Evolutionary conservation across 1,140 invertebrate species (phyloP).

Genomic region (Drosophila nannoptera): DNA sequence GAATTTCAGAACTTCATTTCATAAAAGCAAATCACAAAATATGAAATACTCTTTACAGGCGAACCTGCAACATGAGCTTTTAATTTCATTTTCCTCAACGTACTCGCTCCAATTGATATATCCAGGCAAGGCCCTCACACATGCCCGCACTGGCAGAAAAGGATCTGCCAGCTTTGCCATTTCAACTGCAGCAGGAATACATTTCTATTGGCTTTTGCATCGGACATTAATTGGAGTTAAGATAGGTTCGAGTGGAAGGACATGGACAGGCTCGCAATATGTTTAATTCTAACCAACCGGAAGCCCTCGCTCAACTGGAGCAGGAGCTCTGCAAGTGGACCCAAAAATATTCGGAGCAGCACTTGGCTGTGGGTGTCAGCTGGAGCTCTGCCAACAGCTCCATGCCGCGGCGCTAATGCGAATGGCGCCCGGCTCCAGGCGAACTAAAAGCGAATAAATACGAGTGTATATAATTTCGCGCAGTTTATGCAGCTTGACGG

Average conservation of each 20-base stretch:
- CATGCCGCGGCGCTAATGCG: slow-evolving; percentile 66
- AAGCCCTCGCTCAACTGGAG: background rate
- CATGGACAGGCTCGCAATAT: too few species aligned
- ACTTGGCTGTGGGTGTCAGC: slow-evolving; percentile 52
- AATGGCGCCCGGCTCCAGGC: slow-evolving; percentile 58
- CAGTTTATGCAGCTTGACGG: slow-evolving; percentile 2
- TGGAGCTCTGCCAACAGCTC: slow-evolving; percentile 60
- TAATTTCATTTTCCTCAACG: slow-evolving; percentile 20
- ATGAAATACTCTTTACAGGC: slow-evolving; percentile 20
- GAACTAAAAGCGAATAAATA: slow-evolving; percentile 32
- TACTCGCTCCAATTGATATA: slow-evolving; percentile 18
- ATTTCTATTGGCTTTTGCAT: background rate
- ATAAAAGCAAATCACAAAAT: slow-evolving; percentile 19
- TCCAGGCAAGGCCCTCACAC: background rate
- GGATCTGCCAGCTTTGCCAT: background rate
- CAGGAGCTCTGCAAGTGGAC: slow-evolving; percentile 19
- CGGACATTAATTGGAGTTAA: slow-evolving; percentile 22
- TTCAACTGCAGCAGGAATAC: background rate
- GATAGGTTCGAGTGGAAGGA: background rate
- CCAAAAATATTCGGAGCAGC: slow-evolving; percentile 13
- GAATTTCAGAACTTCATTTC: slow-evolving; percentile 4
- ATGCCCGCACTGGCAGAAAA: background rate
- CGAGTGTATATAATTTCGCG: slow-evolving; percentile 23
- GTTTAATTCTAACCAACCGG: too few species aligned
- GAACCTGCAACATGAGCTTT: background rate